Base-by-base conservation (phyloP, 2,888 invertebrate species). In the Chironomus tentans region DNA sequence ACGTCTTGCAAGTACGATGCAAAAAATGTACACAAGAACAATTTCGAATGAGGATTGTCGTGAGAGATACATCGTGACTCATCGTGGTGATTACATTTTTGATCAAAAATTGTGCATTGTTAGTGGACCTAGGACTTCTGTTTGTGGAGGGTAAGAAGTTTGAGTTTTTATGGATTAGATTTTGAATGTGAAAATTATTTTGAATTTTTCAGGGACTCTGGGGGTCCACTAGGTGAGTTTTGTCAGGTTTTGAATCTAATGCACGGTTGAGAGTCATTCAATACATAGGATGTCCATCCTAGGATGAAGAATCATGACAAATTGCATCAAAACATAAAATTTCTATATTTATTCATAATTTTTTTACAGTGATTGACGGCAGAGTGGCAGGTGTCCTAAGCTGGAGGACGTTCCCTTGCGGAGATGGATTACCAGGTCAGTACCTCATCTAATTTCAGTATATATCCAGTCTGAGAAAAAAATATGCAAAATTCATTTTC, bases 61-160 rank as follows among this genome's bases (percentile, higher is more conserved):
- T 3, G 61, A 71, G 28, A 56, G 13, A 13, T 61, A 71, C 56
- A 71, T 15, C 22, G 71, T 21, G 12, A 65, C 65, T 21, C 13
- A 65, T 22, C 21, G 22, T 24, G 22, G 12, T 4, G 46, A 73
- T n/a, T 62, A n/a, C 15, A 21, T 73, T 7, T 28, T 73, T 46
- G 62, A 73, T 62, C 65, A 73, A 15, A 73, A 73, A 21, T 1
- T 73, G 3, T 73, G 73, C 13, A n/a, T 73, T 18, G 24, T 56
- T 5, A 50, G n/a, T 28, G 24, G 22, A 15, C 50, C 62, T 18
- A 73, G 73, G 47, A 73, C 73, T 46, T 73, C 73, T 1, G 73
- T 73, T 21, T 62, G 73, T 65, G 62, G 62, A 13, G 38, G 62
- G 73, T 73, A 56, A 47, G 61, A 50, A 62, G 10, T 28, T 38